Percentiles rank a stretch among this genome's conserved stretches.
phyloP scores from a whole-genome alignment of 2,113 vertebrate genomes.

The Pituophis catenifer region DNA sequence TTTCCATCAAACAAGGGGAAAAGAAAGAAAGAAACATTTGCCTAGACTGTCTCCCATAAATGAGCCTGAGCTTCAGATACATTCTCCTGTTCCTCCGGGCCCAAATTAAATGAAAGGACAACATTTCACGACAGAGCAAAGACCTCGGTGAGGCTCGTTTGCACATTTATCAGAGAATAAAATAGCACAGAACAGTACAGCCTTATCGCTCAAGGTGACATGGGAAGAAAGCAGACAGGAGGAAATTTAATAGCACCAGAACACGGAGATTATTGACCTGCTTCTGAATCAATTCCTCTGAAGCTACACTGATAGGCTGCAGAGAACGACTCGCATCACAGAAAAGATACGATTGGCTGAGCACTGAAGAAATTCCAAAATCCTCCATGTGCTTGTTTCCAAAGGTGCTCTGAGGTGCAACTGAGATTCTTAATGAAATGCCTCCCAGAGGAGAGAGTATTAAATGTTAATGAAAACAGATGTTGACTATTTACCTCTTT shows the following conservation, averaged over 20 bases:
- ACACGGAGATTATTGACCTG: rapidly evolving
- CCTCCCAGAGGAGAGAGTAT: neutral
- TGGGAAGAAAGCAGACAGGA: neutral
- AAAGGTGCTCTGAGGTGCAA: neutral
- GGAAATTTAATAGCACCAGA: neutral
- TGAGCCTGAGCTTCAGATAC: neutral
- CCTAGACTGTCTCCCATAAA: rapidly evolving
- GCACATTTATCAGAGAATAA: constrained; percentile 12
- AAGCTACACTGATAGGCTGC: neutral
- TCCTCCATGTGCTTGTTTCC: neutral
- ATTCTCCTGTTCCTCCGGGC: neutral
- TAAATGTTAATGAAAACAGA: constrained; percentile 11
- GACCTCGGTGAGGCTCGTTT: neutral
- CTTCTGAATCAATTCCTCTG: neutral
- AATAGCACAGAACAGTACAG: neutral
- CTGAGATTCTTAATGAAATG: constrained; percentile 13
- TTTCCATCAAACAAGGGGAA: neutral
- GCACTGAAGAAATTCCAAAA: neutral
- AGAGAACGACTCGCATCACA: neutral
- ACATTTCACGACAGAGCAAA: neutral
- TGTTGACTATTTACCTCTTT: constrained; percentile 9
- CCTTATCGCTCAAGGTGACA: constrained; percentile 6
- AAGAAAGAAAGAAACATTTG: neutral
- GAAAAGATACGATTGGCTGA: neutral
- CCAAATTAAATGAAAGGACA: neutral